Evolutionary conservation across 2,888 invertebrate species (phyloP).

Genomic region (Drosophila robusta): DNA sequence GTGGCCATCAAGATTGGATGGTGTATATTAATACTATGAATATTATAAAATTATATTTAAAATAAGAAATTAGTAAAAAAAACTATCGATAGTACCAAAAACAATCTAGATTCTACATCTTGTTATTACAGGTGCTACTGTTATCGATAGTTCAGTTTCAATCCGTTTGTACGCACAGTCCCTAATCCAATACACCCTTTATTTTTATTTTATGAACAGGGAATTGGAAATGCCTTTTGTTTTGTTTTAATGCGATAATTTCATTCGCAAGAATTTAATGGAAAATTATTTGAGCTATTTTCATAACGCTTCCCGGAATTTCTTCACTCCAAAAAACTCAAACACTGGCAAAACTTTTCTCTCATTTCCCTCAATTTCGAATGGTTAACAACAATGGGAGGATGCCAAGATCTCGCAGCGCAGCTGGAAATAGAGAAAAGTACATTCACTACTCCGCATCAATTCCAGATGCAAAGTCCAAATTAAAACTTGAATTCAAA

Average conservation of each 20-base stretch:
- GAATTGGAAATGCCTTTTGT: constrained; percentile 49
- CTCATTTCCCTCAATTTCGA: constrained; percentile 31
- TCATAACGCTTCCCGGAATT: constrained; percentile 63
- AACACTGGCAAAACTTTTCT: constrained; percentile 18
- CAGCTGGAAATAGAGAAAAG: background rate
- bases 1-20: no score
- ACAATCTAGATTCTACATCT: no score
- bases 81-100: background rate
- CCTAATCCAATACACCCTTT: background rate
- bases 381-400: constrained; percentile 28
- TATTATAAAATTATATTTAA: no score
- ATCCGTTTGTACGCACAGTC: no score
- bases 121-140: no score
- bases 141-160: no score
- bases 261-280: constrained; percentile 73
- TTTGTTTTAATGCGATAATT: constrained; percentile 75
- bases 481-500: constrained; percentile 49
- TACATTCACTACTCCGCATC: constrained; percentile 13
- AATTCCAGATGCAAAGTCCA: constrained; percentile 22
- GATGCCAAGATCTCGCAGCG: constrained; percentile 3
- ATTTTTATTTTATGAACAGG: background rate
- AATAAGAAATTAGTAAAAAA: background rate
- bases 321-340: constrained; percentile 23
- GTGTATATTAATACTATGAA: no score
- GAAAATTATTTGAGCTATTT: constrained; percentile 76